These are phyloP conservation scores for Salticus scenicus DNA, from an alignment of 2,888 invertebrate species.

Conservation along the genomic window DNA sequence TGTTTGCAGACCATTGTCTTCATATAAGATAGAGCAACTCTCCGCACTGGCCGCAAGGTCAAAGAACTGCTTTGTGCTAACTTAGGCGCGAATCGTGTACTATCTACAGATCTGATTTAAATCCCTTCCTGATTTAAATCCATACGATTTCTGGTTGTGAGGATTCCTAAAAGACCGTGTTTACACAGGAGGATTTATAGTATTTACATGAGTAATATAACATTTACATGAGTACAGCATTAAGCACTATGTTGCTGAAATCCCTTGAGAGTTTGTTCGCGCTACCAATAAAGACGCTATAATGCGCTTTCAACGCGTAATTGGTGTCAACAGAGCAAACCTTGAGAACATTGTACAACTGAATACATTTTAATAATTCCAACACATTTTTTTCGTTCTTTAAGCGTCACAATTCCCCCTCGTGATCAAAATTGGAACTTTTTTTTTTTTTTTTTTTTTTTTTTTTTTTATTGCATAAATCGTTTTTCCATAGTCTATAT, in stretches of 20 bases:
- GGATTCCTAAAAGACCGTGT: too few species aligned
- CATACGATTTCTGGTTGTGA: too few species aligned
- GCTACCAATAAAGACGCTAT: background rate
- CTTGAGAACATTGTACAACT: background rate
- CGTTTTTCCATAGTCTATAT: background rate
- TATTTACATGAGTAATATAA: slow-evolving; percentile 16
- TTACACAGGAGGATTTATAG: background rate
- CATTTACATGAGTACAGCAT: too few species aligned
- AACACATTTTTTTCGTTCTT: background rate
- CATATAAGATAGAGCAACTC: too few species aligned
- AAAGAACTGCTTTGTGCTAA: too few species aligned
- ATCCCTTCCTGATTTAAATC: too few species aligned
- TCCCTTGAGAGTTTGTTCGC: background rate
- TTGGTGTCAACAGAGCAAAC: background rate
- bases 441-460: background rate
- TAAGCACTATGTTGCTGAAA: too few species aligned
- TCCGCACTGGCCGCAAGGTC: background rate
- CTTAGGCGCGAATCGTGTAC: too few species aligned
- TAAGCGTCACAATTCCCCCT: background rate
- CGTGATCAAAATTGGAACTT: background rate
- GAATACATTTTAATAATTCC: background rate
- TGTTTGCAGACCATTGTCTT: too few species aligned
- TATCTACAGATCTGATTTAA: too few species aligned
- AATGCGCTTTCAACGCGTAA: background rate
- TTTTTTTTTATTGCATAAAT: background rate